Evolutionary conservation across 2,888 invertebrate genomes (phyloP), one percentile per base, ranked within the genome.

Genomic region (Hydraecia micacea): DNA sequence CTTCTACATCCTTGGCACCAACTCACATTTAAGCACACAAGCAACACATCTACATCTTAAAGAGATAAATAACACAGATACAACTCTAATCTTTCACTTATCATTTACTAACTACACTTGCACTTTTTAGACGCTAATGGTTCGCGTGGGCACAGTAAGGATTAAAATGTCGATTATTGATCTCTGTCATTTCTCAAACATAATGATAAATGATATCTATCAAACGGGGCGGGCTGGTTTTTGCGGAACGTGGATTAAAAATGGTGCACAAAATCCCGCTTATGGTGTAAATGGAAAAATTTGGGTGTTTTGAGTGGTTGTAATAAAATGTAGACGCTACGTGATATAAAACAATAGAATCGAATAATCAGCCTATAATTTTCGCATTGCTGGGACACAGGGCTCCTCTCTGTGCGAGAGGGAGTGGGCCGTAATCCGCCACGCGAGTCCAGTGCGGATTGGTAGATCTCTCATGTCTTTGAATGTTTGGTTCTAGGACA

Each of bases 111-210:
- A 80, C 63, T 79, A 79, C 84, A 84, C 69, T 86, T 39, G 75
- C 71, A 75, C 55, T 84, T 88, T 86, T 87, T 77, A 67, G 60
- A 63, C 55, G 70, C 42, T 68, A 84, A 85, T 87, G 80, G 73
- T 73, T 73, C 13, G 80, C 87, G 87, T 87, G 71, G 73, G 80
- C 58, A 66, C 36, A 66, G 42, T 74, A 85, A 79, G 84, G 87
- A 87, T 85, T 85, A 84, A 76, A 86, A 74, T 68, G 28, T 52
- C 62, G 75, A 87, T 79, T 76, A 85, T 80, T 67, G 85, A 85
- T 87, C 85, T 68, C 66, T 72, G 60, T 73, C 68, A 85, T 85
- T 85, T 87, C 52, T 84, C 85, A 85, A 80, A 74, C 49, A 62
- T 13, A 71, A 75, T 85, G 85, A 85, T 78, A 73, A 85, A 87